Evolutionary conservation across 2,888 invertebrate species (phyloP).

Genomic region (Catonia carolina): DNA sequence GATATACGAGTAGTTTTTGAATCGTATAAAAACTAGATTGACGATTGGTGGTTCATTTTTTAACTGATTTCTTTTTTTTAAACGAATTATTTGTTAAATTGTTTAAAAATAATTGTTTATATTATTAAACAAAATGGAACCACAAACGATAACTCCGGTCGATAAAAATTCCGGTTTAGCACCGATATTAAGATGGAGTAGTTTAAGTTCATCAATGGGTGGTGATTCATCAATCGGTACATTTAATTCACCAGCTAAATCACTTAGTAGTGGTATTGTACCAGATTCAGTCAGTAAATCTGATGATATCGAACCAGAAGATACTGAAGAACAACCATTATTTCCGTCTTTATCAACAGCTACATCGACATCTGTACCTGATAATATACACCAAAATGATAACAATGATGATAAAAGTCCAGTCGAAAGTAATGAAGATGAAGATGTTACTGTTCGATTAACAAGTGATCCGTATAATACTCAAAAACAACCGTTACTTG

Average conservation of each 20-base stretch:
- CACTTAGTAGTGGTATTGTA: constrained; percentile 45
- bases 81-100: too few species aligned
- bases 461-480: background rate
- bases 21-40: too few species aligned
- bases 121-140: constrained; percentile 25
- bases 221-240: constrained; percentile 32
- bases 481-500: background rate
- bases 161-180: constrained; percentile 35
- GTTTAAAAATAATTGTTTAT: too few species aligned
- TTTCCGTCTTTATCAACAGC: constrained; percentile 37
- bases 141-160: constrained; percentile 2
- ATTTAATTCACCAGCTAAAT: constrained; percentile 25
- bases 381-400: constrained; percentile 1
- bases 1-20: too few species aligned
- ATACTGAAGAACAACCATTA: constrained; percentile 38
- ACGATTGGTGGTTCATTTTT: too few species aligned
- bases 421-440: background rate
- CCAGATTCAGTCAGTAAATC: constrained; percentile 43
- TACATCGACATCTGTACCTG: constrained; percentile 35
- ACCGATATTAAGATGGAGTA: constrained; percentile 42
- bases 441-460: background rate
- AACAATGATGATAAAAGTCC: background rate
- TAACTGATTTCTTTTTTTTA: too few species aligned
- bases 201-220: constrained; percentile 39
- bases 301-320: constrained; percentile 39